Evolutionary conservation across 2,888 invertebrate genomes (phyloP).

Genomic region (Atethmia centrago): DNA sequence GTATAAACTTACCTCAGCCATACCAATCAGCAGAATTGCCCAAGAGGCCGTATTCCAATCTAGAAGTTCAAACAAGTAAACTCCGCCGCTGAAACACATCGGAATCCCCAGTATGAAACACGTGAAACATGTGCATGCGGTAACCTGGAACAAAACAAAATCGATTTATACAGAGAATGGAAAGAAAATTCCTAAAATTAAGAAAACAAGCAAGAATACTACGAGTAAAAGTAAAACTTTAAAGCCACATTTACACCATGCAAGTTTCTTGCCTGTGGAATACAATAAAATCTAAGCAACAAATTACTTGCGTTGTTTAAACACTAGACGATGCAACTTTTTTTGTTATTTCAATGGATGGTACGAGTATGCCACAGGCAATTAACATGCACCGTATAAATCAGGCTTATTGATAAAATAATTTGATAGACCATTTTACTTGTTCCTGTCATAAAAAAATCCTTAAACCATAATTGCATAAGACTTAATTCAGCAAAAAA

Average conservation of each 20-base stretch:
- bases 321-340: too few relatives aligned
- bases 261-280: too few relatives aligned
- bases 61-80: slow-evolving; percentile 93
- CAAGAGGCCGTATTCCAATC: slow-evolving; percentile 95
- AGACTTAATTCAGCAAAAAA: neutral
- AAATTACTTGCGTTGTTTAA: too few relatives aligned
- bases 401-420: neutral
- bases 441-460: neutral
- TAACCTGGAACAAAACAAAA: slow-evolving; percentile 84
- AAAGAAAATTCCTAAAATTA: neutral
- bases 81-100: slow-evolving; percentile 94
- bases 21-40: slow-evolving; percentile 93
- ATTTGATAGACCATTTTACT: neutral
- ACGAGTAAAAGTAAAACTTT: neutral
- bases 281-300: too few relatives aligned
- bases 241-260: neutral
- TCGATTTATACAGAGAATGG: neutral
- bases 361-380: too few relatives aligned
- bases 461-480: neutral
- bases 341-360: too few relatives aligned
- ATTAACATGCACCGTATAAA: neutral
- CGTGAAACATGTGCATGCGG: slow-evolving; percentile 91
- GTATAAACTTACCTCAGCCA: slow-evolving; percentile 89
- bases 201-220: neutral
- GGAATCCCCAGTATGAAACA: slow-evolving; percentile 93